phyloP scores from a whole-genome alignment of 1,140 invertebrate species.

The Zaprionus lachaisei region DNA sequence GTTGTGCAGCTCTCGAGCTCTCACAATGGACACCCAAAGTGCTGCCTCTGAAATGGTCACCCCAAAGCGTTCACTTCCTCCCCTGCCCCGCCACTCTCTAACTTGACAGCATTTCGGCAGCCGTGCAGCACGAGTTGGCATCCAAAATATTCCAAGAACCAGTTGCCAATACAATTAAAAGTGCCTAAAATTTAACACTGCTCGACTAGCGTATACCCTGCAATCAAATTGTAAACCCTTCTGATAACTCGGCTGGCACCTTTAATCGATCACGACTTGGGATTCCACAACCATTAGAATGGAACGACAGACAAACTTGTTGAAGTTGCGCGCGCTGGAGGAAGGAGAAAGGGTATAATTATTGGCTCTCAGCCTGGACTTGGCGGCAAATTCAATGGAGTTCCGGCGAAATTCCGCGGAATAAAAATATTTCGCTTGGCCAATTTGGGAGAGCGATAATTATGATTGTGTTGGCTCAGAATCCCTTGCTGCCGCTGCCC shows the following conservation, averaged over 20 bases:
- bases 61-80: constrained; percentile 10
- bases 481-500: constrained; percentile 1
- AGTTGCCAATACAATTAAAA: constrained; percentile 53
- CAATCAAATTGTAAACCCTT: background rate
- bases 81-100: background rate
- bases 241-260: background rate
- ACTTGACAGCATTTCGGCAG: constrained; percentile 42
- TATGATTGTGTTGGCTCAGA: constrained; percentile 52
- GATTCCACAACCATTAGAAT: background rate
- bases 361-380: constrained; percentile 43
- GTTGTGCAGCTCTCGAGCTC: constrained; percentile 35
- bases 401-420: constrained; percentile 71
- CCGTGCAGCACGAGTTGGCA: constrained; percentile 66
- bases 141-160: constrained; percentile 55
- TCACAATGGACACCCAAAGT: constrained; percentile 36
- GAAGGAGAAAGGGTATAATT: constrained; percentile 41
- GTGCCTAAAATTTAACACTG: background rate
- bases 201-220: constrained; percentile 21
- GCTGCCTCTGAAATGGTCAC: constrained; percentile 31
- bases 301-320: background rate
- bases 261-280: background rate
- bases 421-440: constrained; percentile 57
- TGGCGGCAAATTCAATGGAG: constrained; percentile 63
- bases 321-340: background rate
- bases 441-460: constrained; percentile 72